Base-by-base conservation (phyloP, 2,888 invertebrate species). In the Eupithecia insigniata region DNA sequence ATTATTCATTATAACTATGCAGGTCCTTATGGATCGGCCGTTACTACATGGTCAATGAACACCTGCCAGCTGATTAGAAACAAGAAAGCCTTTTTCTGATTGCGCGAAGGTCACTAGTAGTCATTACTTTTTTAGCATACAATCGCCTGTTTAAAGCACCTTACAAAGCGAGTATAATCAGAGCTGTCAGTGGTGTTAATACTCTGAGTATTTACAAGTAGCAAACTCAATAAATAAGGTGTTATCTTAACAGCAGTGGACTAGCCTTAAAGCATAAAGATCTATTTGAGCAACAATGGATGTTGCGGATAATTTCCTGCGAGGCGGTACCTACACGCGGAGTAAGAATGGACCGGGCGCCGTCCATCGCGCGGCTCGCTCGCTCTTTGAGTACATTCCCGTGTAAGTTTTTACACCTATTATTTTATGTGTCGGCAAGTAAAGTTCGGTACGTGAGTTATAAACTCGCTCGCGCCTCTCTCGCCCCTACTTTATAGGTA, bases 401-500 rank as follows among this genome's bases (percentile, higher is more conserved):
- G 92, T 94, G 94, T 94, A 93, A 93, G 93, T 94, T 93, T 94
- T 94, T 94, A 93, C 94, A 93, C 94, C 94, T 94, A 94, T 94
- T 94, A 94, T 94, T 93, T 94, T 93, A 94, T 94, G 93, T 94
- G 93, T 94, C 93, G 92, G 93, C 93, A 89, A 92, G 94, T 94
- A 93, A 94, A 94, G 94, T 94, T 94, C 92, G 93, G 93, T 93
- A 94, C 94, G 94, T 94, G 94, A 94, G 94, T 93, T 94, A 94
- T 94, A 94, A 94, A 94, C 93, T 92, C 92, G 91, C 92, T 90
- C 92, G 93, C 92, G 93, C 92, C 93, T 92, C 92, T 93, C 92
- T 92, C 92, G 93, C 93, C 93, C 93, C 93, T 94, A 93, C 94
- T 94, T 94, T 94, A 94, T 94, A 94, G 93, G 94, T 94, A 94